These are phyloP conservation scores for Lasioglossum figueresi DNA, from an alignment of 2,888 invertebrate genomes.

Conservation along the genomic window DNA sequence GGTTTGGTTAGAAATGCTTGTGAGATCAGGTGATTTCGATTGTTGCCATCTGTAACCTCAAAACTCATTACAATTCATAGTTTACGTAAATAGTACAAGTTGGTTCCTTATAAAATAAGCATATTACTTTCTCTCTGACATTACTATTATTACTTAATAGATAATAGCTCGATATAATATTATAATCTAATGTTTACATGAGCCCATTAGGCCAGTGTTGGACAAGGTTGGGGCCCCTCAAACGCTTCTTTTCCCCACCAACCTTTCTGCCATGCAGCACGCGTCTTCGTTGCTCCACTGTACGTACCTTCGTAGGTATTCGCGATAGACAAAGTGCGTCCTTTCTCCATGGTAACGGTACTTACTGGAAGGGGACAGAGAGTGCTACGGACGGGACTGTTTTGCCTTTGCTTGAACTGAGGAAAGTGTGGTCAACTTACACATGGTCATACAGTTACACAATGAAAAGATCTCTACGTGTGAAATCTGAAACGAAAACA, in stretches of 20 bases:
- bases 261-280: no score
- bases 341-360: neutral
- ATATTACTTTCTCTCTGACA: neutral
- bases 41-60: neutral
- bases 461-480: neutral
- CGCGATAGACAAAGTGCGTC: neutral
- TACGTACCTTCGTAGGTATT: neutral
- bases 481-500: constrained; percentile 7
- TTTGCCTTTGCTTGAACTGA: neutral
- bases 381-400: neutral
- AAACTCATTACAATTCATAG: neutral
- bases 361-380: neutral
- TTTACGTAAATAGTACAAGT: neutral
- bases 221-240: no score
- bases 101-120: neutral
- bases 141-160: neutral
- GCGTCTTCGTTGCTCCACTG: neutral
- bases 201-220: neutral
- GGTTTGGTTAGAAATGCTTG: neutral
- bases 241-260: no score
- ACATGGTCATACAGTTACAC: neutral
- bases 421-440: neutral
- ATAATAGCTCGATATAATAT: neutral
- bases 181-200: neutral
- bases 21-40: neutral